Conservation (phyloP, 2,797 vertebrate species). For the Sebastolobus altivelis region DNA sequence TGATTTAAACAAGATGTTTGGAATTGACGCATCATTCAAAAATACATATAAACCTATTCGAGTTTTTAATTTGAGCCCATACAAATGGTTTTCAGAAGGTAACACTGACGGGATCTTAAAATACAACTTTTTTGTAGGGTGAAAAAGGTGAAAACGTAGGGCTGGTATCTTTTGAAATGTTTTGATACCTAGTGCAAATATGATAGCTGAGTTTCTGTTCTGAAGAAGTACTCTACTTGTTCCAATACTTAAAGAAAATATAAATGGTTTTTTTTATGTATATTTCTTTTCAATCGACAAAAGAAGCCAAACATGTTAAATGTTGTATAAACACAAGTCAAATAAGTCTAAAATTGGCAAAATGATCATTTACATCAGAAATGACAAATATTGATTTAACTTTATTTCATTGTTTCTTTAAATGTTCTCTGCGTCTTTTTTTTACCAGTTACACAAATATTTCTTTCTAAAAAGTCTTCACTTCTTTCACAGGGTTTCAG, state of each 20-base stretch:
- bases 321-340: neutral
- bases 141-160: neutral
- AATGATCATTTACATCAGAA: fast-evolving
- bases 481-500: slow-evolving; percentile 88
- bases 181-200: neutral
- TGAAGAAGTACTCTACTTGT: neutral
- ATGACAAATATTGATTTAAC: neutral
- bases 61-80: too few species aligned
- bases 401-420: neutral
- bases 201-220: neutral
- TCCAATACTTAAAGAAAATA: neutral
- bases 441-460: neutral
- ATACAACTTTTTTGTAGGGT: neutral
- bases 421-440: neutral
- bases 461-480: fast-evolving
- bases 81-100: too few species aligned
- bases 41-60: too few species aligned
- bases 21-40: too few species aligned
- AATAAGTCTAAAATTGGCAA: neutral
- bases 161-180: too few species aligned
- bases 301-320: neutral
- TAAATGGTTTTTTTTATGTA: neutral
- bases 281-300: neutral
- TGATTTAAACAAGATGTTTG: too few species aligned
- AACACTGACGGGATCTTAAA: too few species aligned